phyloP scores from a whole-genome alignment of 2,888 invertebrate species.

The Scaptomyza parva region DNA sequence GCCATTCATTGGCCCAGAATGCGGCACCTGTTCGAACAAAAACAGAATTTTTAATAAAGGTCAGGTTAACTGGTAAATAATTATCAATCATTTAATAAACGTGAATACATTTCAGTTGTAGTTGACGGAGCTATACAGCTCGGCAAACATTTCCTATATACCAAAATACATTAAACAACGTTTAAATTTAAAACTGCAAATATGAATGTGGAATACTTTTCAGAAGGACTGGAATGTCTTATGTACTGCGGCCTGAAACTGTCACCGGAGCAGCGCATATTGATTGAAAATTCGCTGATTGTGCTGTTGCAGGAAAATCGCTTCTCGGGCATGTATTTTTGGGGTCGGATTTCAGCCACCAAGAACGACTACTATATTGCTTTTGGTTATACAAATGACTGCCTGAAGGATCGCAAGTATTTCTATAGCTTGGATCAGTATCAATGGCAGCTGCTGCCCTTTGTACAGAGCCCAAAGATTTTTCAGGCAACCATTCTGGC shows the following conservation, averaged over 20 bases:
- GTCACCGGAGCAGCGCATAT: conserved; percentile 89
- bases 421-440: conserved; percentile 91
- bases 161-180: conserved; percentile 6
- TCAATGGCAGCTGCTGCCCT: conserved; percentile 88
- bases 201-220: conserved; percentile 83
- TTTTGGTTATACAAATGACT: conserved; percentile 91
- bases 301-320: conserved; percentile 94
- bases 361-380: conserved; percentile 93
- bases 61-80: not conserved
- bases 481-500: conserved; percentile 81
- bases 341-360: conserved; percentile 93
- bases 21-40: conserved; percentile 86
- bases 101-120: not conserved
- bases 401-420: conserved; percentile 89
- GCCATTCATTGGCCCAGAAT: conserved; percentile 92
- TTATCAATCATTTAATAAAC: not conserved
- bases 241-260: conserved; percentile 88
- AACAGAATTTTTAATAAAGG: conserved; percentile 1
- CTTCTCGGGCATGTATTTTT: conserved; percentile 92
- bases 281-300: conserved; percentile 91
- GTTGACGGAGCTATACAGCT: conserved; percentile 15
- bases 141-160: conserved; percentile 19
- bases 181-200: conserved; percentile 27
- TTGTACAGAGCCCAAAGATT: conserved; percentile 83
- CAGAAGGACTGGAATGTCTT: conserved; percentile 83